Evolutionary conservation across 2,797 vertebrate species (phyloP).

Genomic region (Sparidentex hasta): DNA sequence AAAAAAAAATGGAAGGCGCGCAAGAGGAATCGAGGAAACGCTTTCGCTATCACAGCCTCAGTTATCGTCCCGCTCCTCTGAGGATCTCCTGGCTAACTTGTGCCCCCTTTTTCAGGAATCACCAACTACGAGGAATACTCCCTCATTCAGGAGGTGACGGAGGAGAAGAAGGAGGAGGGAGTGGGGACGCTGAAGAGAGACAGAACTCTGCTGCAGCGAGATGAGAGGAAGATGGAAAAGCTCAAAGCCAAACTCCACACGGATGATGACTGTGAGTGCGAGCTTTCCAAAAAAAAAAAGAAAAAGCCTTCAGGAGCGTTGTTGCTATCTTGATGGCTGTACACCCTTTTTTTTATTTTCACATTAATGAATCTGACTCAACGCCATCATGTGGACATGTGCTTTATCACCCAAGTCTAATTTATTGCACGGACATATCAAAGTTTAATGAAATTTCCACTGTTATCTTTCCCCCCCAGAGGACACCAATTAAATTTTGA

Average conservation of each 20-base stretch:
- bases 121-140: conserved; percentile 99
- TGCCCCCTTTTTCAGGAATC: conserved; percentile 88
- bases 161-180: conserved; percentile 96
- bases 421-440: conserved; percentile 49
- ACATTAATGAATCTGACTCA: conserved; percentile 24
- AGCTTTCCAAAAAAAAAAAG: not conserved
- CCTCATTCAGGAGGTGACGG: conserved; percentile 93
- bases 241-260: conserved; percentile 99
- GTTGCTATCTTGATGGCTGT: conserved; percentile 33
- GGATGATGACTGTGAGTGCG: conserved; percentile 95
- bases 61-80: conserved; percentile 40
- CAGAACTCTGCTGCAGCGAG: conserved; percentile 91
- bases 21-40: conserved; percentile 16
- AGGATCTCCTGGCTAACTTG: conserved; percentile 38
- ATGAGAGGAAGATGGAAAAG: conserved; percentile 99
- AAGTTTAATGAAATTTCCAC: conserved; percentile 54
- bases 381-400: conserved; percentile 31
- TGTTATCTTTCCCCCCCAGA: conserved; percentile 49
- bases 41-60: conserved; percentile 24
- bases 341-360: conserved; percentile 19
- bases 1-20: not conserved
- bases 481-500: conserved; percentile 47
- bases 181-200: conserved; percentile 96
- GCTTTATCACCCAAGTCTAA: conserved; percentile 42
- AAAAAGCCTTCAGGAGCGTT: not conserved